phyloP scores from a whole-genome alignment of 2,888 invertebrate species.

The Xestia sexstrigata region DNA sequence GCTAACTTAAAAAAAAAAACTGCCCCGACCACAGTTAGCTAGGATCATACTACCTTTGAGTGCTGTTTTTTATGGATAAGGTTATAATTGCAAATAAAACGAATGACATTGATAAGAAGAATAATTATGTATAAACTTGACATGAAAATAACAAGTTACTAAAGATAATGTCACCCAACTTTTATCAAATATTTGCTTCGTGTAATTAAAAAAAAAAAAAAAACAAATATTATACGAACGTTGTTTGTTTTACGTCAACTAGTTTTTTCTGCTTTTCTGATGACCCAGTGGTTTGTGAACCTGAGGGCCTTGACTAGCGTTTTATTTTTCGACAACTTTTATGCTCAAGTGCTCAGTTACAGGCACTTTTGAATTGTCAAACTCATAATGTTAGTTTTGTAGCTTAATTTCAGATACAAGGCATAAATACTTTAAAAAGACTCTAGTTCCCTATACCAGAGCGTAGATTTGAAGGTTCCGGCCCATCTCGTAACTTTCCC shows the following conservation, averaged over 20 bases:
- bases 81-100: background rate
- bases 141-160: slow-evolving; percentile 23
- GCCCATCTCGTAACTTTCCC: too few relatives aligned
- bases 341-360: too few relatives aligned
- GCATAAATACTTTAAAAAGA: background rate
- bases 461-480: too few relatives aligned
- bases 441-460: background rate
- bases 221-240: slow-evolving; percentile 1
- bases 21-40: too few relatives aligned
- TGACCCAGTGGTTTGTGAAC: background rate
- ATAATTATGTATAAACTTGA: slow-evolving; percentile 15
- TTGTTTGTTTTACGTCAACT: slow-evolving; percentile 23
- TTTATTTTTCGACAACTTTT: too few relatives aligned
- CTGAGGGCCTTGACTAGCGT: background rate
- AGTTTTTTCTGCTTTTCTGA: background rate
- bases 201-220: slow-evolving; percentile 3
- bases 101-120: background rate
- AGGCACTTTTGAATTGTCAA: too few relatives aligned
- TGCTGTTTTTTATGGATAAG: background rate
- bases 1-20: too few relatives aligned
- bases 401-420: too few relatives aligned
- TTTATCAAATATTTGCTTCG: slow-evolving; percentile 10
- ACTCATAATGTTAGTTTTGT: too few relatives aligned
- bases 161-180: slow-evolving; percentile 20
- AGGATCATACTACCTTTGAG: background rate